These are phyloP conservation scores for Natator depressus DNA, from an alignment of 2,113 vertebrate genomes.

Conservation along the genomic window DNA sequence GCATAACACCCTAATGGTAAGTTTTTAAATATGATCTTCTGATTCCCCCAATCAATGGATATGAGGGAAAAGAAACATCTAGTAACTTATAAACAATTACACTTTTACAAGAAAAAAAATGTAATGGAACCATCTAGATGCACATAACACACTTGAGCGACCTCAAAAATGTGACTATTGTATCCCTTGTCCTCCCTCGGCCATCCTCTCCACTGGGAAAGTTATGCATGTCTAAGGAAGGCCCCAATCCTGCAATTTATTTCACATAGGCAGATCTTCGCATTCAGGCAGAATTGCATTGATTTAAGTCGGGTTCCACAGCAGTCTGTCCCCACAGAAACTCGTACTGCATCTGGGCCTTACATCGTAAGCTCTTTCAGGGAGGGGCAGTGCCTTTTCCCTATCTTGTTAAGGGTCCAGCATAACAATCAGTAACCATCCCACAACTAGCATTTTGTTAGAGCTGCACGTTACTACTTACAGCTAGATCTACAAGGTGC, in stretches of 20 bases:
- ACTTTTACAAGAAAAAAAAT: background rate
- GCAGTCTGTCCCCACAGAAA: background rate
- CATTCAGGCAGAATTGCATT: background rate
- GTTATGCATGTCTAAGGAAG: background rate
- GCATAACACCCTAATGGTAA: background rate
- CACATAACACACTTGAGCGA: background rate
- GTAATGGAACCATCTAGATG: background rate
- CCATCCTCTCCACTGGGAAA: background rate
- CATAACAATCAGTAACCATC: fast-evolving
- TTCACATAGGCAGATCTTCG: background rate
- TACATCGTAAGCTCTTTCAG: background rate
- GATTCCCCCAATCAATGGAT: background rate
- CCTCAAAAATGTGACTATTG: background rate
- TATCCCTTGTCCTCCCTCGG: background rate
- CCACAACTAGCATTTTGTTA: fast-evolving
- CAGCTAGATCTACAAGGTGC: constrained; percentile 96
- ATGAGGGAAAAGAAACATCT: background rate
- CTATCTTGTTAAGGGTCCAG: background rate
- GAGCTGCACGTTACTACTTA: constrained; percentile 67
- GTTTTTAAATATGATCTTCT: background rate
- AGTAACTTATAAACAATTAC: background rate
- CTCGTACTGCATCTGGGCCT: background rate
- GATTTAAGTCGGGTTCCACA: background rate
- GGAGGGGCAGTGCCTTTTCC: background rate
- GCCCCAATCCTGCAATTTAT: background rate